Conservation (phyloP, 2,113 vertebrate genomes). For the Tympanuchus pallidicinctus region DNA sequence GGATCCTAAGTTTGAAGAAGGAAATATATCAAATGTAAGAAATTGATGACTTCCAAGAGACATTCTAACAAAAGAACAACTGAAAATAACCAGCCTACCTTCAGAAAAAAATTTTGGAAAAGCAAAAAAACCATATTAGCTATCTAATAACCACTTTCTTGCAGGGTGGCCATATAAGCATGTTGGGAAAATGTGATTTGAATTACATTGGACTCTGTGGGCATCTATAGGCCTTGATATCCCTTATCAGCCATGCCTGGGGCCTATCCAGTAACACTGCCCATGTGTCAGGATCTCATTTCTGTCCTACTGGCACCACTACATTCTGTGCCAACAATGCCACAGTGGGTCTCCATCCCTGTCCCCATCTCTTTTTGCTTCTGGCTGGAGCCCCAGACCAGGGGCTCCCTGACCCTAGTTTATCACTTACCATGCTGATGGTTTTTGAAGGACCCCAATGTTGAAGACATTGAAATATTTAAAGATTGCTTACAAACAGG, state of each 20-base stretch:
- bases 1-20: neutral
- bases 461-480: too few species aligned
- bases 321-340: accelerated
- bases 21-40: accelerated
- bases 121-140: neutral
- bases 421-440: accelerated
- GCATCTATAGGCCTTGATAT: accelerated
- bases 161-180: accelerated
- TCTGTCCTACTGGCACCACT: accelerated
- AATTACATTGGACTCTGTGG: neutral
- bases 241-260: neutral
- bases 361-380: accelerated
- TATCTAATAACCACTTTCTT: neutral
- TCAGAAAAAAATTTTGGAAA: neutral
- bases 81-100: neutral
- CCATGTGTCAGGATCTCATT: neutral
- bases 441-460: neutral
- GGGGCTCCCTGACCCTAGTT: neutral
- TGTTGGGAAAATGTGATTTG: neutral
- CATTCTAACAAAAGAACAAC: neutral
- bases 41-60: neutral
- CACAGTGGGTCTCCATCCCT: accelerated
- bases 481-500: too few species aligned
- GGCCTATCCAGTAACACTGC: neutral
- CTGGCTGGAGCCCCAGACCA: neutral